These are phyloP conservation scores for Pseudochirops cupreus DNA, from an alignment of 2,797 vertebrate species.

Conservation along the genomic window DNA sequence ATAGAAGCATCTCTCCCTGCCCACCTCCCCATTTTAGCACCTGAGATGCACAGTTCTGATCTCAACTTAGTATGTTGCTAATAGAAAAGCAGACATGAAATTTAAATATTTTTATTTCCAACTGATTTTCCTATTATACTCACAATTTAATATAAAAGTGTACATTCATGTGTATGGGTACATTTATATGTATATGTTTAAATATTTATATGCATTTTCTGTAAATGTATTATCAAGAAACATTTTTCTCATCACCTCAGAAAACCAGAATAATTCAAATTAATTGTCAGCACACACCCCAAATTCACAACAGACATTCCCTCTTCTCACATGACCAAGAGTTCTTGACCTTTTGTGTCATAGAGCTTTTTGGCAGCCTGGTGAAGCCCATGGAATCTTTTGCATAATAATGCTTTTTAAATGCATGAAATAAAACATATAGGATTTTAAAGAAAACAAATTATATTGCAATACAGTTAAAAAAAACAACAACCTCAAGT, in stretches of 20 bases:
- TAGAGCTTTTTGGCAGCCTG: background rate
- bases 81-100: background rate
- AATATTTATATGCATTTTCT: background rate
- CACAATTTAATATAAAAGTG: background rate
- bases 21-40: background rate
- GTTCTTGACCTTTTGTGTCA: background rate
- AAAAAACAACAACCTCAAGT: background rate
- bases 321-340: background rate
- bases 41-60: background rate
- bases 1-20: background rate
- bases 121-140: background rate
- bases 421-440: background rate
- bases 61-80: background rate
- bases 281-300: background rate
- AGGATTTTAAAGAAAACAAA: background rate
- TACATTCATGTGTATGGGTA: background rate
- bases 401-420: background rate
- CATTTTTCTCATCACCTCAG: background rate
- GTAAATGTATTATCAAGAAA: background rate
- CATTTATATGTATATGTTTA: background rate
- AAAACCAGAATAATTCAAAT: background rate
- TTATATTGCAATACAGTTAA: background rate
- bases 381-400: background rate
- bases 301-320: background rate
- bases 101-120: background rate